Percentiles rank a stretch among this genome's conserved stretches.
Evolutionary conservation across 2,888 invertebrate genomes (phyloP).

Genomic region (Leuctra nigra): DNA sequence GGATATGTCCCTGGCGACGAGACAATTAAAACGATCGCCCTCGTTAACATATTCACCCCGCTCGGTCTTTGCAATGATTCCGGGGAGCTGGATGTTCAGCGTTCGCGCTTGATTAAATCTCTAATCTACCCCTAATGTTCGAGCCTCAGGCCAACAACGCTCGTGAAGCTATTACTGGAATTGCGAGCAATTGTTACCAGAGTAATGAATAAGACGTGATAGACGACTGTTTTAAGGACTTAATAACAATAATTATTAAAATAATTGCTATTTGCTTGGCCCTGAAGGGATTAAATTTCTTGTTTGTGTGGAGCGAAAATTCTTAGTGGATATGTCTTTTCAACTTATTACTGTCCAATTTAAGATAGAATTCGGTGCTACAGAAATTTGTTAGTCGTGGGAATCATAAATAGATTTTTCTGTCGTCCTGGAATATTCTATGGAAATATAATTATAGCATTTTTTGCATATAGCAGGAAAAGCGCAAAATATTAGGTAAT

Average conservation of each 20-base stretch:
- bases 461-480: too few species aligned
- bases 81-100: not conserved
- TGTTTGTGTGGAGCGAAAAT: too few species aligned
- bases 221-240: not conserved
- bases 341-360: too few species aligned
- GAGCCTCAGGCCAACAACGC: not conserved
- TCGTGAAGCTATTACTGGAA: not conserved
- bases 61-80: not conserved
- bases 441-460: too few species aligned
- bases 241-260: not conserved
- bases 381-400: too few species aligned
- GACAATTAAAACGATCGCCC: slow-evolving; percentile 17
- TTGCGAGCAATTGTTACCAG: not conserved
- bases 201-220: not conserved
- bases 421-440: too few species aligned
- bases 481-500: too few species aligned
- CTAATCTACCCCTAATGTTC: slow-evolving; percentile 1
- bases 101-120: slow-evolving; percentile 5
- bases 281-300: too few species aligned
- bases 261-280: too few species aligned
- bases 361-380: too few species aligned
- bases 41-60: slow-evolving; percentile 15
- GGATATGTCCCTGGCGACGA: not conserved
- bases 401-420: too few species aligned
- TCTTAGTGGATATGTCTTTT: too few species aligned